These are phyloP conservation scores for Drosophila nasuta DNA, from an alignment of 1,140 invertebrate genomes.

Conservation along the genomic window DNA sequence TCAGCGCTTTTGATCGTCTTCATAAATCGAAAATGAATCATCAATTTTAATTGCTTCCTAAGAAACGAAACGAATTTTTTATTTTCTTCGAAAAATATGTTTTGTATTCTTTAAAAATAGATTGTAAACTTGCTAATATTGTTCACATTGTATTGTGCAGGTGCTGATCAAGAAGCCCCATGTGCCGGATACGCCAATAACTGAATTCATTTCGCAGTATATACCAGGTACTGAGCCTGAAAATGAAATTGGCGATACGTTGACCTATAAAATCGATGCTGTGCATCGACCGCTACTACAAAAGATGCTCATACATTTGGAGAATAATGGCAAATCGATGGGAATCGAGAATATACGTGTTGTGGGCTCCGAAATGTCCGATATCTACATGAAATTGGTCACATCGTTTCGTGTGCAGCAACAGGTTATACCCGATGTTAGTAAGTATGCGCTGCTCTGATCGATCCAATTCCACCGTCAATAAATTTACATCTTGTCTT, in stretches of 20 bases:
- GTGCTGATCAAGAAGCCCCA: constrained; percentile 69
- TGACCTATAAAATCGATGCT: constrained; percentile 56
- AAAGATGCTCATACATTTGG: constrained; percentile 70
- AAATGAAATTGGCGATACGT: constrained; percentile 70
- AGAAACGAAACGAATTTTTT: no score
- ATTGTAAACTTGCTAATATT: no score
- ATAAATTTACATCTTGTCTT: no score
- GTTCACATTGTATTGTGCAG: constrained; percentile 24
- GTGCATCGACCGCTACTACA: constrained; percentile 47
- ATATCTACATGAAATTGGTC: constrained; percentile 71
- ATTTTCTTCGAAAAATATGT: no score
- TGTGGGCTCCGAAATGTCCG: constrained; percentile 63
- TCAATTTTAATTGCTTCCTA: no score
- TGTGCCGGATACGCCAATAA: constrained; percentile 64
- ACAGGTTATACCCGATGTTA: constrained; percentile 69
- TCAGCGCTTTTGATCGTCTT: no score
- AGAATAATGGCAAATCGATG: constrained; percentile 60
- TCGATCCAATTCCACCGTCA: no score
- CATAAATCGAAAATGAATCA: no score
- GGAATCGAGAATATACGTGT: constrained; percentile 72
- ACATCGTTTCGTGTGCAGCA: constrained; percentile 63
- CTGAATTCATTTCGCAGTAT: constrained; percentile 58
- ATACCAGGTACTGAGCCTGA: constrained; percentile 53
- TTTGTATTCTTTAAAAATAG: no score
- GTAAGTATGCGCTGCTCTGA: constrained; percentile 49